Percentiles rank a stretch among this genome's conserved stretches.
Evolutionary conservation across 2,797 vertebrate genomes (phyloP).

Genomic region (Xiphophorus birchmanni): DNA sequence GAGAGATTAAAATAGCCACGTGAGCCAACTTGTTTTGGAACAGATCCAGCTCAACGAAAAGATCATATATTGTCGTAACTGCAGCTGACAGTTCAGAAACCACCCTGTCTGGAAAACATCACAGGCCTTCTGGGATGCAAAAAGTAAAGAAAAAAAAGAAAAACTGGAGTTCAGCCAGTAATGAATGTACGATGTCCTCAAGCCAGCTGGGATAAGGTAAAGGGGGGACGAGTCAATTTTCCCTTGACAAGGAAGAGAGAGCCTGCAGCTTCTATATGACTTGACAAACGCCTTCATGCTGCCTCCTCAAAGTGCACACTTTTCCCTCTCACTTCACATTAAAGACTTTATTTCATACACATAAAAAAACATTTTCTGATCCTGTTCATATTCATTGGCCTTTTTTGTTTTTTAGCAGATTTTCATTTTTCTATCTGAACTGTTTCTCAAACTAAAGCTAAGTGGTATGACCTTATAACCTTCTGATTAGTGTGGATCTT

Average conservation of each 20-base stretch:
- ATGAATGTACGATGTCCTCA: constrained; percentile 52
- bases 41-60: constrained; percentile 43
- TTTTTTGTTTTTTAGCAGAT: constrained; percentile 67
- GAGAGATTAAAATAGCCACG: constrained; percentile 18
- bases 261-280: constrained; percentile 38
- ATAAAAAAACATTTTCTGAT: constrained; percentile 32
- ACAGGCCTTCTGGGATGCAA: constrained; percentile 40
- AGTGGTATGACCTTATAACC: constrained; percentile 8
- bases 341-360: constrained; percentile 46
- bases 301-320: constrained; percentile 34
- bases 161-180: constrained; percentile 41
- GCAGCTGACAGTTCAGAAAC: constrained; percentile 45
- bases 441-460: constrained; percentile 41
- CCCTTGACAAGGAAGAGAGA: constrained; percentile 47
- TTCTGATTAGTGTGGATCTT: constrained; percentile 38
- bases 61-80: constrained; percentile 30
- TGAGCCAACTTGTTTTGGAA: constrained; percentile 28
- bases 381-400: constrained; percentile 30
- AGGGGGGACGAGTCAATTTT: constrained; percentile 60
- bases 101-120: constrained; percentile 42
- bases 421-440: constrained; percentile 56
- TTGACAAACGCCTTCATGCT: constrained; percentile 58
- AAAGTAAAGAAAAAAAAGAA: constrained; percentile 7
- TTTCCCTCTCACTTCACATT: constrained; percentile 43
- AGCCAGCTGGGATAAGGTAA: constrained; percentile 46